These are phyloP conservation scores for Eurytoma adleriae DNA, from an alignment of 2,888 invertebrate genomes.

Conservation along the genomic window DNA sequence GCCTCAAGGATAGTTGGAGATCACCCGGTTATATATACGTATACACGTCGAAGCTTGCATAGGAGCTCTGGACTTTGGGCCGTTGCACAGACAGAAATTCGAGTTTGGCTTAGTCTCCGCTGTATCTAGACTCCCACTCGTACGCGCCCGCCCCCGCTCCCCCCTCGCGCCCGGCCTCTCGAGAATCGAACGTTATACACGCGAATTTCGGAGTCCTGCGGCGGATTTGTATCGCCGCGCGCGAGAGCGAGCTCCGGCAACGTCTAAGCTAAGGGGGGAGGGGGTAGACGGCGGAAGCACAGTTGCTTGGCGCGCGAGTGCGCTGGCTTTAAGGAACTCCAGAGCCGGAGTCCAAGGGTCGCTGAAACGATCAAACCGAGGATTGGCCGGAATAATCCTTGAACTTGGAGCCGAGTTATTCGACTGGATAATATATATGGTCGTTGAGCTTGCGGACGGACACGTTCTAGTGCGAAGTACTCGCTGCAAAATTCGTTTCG, in stretches of 20 bases:
- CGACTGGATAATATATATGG: conserved; percentile 56
- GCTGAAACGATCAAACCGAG: background rate
- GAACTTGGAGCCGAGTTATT: conserved; percentile 51
- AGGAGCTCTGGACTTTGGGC: conserved; percentile 33
- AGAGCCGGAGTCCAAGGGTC: too few relatives aligned
- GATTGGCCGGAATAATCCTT: conserved; percentile 50
- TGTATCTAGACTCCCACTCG: conserved; percentile 9
- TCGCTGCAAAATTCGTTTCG: conserved; percentile 12
- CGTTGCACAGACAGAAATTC: conserved; percentile 56
- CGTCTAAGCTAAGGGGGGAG: conserved; percentile 37
- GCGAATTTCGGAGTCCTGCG: conserved; percentile 59
- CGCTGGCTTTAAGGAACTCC: conserved; percentile 30
- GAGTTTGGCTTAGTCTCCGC: conserved; percentile 54
- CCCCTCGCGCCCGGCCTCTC: conserved; percentile 56
- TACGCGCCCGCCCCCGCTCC: background rate
- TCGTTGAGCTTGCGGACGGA: conserved; percentile 40
- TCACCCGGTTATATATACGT: conserved; percentile 71
- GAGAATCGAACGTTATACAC: conserved; percentile 65
- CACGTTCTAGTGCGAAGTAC: conserved; percentile 47
- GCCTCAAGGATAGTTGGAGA: conserved; percentile 75
- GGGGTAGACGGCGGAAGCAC: background rate
- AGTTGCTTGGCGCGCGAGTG: background rate
- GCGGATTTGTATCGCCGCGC: conserved; percentile 49
- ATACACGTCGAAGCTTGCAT: conserved; percentile 14
- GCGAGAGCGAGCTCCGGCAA: background rate